phyloP scores from a whole-genome alignment of 2,113 vertebrate species.

The Eidolon helvum region DNA sequence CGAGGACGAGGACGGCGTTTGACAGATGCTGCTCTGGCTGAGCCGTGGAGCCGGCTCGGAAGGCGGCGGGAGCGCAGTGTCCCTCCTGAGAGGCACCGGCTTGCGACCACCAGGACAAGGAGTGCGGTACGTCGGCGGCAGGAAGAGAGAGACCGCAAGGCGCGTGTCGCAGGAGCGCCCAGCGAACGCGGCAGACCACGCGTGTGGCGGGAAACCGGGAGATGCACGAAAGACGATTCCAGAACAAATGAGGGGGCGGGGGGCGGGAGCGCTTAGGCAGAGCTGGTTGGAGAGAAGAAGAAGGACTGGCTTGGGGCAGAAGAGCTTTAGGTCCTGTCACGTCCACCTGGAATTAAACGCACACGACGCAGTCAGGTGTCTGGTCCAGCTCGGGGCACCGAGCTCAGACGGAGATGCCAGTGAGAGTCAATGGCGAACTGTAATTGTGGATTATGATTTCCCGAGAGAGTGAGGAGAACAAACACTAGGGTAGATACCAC shows the following conservation, averaged over 20 bases:
- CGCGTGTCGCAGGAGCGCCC: background rate
- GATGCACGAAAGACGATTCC: background rate
- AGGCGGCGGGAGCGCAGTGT: background rate
- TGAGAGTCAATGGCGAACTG: background rate
- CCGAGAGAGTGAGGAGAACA: background rate
- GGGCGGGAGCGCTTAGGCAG: rapidly evolving
- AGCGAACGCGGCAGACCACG: background rate
- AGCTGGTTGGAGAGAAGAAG: background rate
- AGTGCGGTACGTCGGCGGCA: background rate
- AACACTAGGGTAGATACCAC: background rate
- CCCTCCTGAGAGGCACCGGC: background rate
- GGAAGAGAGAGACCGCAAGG: background rate
- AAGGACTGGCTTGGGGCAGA: too few relatives aligned
- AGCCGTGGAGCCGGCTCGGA: background rate
- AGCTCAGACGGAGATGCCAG: too few relatives aligned
- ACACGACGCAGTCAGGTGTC: rapidly evolving
- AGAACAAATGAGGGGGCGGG: background rate
- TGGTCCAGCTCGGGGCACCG: background rate
- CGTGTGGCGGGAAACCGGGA: background rate
- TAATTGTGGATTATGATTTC: background rate
- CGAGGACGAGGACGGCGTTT: too few relatives aligned
- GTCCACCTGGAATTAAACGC: background rate
- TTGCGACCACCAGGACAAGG: background rate
- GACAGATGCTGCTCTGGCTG: background rate
- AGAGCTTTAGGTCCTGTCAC: background rate